These are phyloP conservation scores for Chondrosia reniformis DNA, from an alignment of 37 sponge, comb jelly and placozoan genomes.

Conservation along the genomic window DNA sequence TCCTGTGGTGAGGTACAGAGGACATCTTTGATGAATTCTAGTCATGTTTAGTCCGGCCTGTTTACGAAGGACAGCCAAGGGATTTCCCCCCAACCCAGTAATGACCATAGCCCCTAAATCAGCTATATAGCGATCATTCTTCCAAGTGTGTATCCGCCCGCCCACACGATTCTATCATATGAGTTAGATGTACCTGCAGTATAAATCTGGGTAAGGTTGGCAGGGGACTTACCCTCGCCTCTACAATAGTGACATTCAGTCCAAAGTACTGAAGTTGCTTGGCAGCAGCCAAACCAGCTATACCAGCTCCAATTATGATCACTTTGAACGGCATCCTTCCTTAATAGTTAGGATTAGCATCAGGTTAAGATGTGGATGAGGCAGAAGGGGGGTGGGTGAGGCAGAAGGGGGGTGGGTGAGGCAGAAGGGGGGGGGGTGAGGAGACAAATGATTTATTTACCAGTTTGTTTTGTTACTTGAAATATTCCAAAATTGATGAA, in stretches of 20 bases:
- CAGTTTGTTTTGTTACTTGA: slow-evolving; percentile 30
- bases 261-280: slow-evolving; percentile 93
- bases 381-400: not conserved
- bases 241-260: slow-evolving; percentile 86
- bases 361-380: not conserved
- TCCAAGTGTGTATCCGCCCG: slow-evolving; percentile 91
- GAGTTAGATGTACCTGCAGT: too few species aligned
- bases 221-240: slow-evolving; percentile 75
- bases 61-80: slow-evolving; percentile 80
- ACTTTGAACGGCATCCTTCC: slow-evolving; percentile 93
- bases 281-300: slow-evolving; percentile 92
- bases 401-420: not conserved
- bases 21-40: slow-evolving; percentile 89
- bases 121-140: slow-evolving; percentile 71
- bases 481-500: slow-evolving; percentile 95
- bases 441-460: not conserved
- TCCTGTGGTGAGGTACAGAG: slow-evolving; percentile 94
- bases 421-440: not conserved
- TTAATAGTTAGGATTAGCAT: not conserved
- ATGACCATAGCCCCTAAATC: slow-evolving; percentile 99
- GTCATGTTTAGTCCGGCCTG: slow-evolving; percentile 84
- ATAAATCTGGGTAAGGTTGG: too few species aligned
- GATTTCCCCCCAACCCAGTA: slow-evolving; percentile 99
- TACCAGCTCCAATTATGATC: slow-evolving; percentile 91
- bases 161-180: slow-evolving; percentile 87